Evolutionary conservation across 2,888 invertebrate species (phyloP).

Genomic region (Spilarctia lutea): DNA sequence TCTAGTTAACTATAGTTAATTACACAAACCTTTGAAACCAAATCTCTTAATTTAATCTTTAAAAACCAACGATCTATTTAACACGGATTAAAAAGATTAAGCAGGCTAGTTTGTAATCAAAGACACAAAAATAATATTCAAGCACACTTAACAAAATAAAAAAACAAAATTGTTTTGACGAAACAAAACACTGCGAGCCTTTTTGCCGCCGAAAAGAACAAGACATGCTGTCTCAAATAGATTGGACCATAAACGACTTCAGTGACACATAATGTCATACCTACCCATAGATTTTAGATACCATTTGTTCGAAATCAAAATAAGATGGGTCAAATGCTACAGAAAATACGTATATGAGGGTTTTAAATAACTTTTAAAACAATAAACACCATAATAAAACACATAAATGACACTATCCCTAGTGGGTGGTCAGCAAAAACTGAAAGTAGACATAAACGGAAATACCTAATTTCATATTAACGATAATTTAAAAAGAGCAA

Average conservation of each 20-base stretch:
- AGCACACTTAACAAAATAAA: neutral
- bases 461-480: constrained; percentile 71
- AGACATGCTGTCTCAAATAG: neutral
- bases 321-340: neutral
- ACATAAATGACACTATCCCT: constrained; percentile 19
- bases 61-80: neutral
- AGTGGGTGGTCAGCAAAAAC: constrained; percentile 60
- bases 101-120: neutral
- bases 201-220: neutral
- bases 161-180: neutral
- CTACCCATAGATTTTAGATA: too few species aligned
- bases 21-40: neutral
- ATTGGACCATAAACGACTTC: neutral
- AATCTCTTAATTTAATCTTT: neutral
- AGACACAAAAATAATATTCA: neutral
- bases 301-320: neutral
- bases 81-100: neutral
- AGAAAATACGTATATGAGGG: neutral
- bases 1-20: too few species aligned
- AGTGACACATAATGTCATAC: neutral
- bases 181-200: neutral
- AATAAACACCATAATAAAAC: constrained; percentile 34
- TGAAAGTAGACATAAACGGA: constrained; percentile 64
- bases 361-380: neutral
- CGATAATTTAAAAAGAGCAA: constrained; percentile 75